phyloP scores from a whole-genome alignment of 1,140 invertebrate genomes.

The Popillia japonica region DNA sequence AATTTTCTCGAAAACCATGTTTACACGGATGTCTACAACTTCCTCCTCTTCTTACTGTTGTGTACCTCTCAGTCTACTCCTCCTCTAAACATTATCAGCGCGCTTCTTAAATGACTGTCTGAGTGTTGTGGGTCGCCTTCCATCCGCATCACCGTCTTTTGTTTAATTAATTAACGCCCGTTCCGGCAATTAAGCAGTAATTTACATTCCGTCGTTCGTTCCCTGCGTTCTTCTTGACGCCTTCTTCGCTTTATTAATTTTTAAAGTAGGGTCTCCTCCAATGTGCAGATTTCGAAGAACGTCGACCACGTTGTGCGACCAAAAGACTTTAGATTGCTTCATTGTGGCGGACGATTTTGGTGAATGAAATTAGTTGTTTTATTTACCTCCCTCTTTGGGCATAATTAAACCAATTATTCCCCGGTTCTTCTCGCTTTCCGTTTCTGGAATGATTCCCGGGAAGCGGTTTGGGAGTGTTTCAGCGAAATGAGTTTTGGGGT shows the following conservation, averaged over 20 bases:
- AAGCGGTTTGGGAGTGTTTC: background rate
- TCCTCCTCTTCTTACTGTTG: background rate
- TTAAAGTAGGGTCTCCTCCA: slow-evolving; percentile 24
- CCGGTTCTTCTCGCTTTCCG: background rate
- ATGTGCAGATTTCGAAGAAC: background rate
- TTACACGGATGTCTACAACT: slow-evolving; percentile 36
- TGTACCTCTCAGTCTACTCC: background rate
- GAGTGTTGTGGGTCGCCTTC: background rate
- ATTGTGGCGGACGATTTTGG: slow-evolving; percentile 26
- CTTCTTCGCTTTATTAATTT: slow-evolving; percentile 32
- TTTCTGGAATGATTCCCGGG: background rate
- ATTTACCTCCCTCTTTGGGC: slow-evolving; percentile 8
- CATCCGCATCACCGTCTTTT: slow-evolving; percentile 36
- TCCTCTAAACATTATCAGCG: slow-evolving; percentile 12
- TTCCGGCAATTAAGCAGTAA: slow-evolving; percentile 37
- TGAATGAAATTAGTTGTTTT: slow-evolving; percentile 8
- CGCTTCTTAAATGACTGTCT: background rate
- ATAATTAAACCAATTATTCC: slow-evolving; percentile 27
- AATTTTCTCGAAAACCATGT: slow-evolving; percentile 34
- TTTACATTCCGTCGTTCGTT: slow-evolving; percentile 12
- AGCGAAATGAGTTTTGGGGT: background rate
- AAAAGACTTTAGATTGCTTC: background rate
- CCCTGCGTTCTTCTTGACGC: background rate
- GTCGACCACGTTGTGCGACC: background rate
- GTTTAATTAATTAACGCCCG: slow-evolving; percentile 39